Percentiles rank a stretch among this genome's conserved stretches.
phyloP scores from a whole-genome alignment of 1,140 invertebrate genomes.

The Idris sp. region DNA sequence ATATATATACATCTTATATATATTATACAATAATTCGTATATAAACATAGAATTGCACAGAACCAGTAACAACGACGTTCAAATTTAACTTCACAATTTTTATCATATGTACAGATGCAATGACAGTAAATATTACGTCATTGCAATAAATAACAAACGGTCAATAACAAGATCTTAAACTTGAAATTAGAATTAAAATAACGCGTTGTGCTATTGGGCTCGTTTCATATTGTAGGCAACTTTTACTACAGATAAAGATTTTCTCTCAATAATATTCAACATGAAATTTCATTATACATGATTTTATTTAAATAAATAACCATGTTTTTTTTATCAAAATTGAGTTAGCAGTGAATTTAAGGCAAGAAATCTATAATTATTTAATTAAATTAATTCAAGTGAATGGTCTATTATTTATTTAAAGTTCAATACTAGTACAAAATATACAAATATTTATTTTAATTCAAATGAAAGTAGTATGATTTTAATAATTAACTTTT shows the following conservation, averaged over 20 bases:
- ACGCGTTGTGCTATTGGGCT: conserved; percentile 52
- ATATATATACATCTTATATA: neutral
- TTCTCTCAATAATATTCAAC: conserved; percentile 8
- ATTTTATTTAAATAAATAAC: too few relatives aligned
- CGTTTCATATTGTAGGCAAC: conserved; percentile 43
- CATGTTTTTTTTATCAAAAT: too few relatives aligned
- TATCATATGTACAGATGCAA: conserved; percentile 30
- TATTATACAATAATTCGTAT: conserved; percentile 9
- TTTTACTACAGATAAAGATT: conserved; percentile 23
- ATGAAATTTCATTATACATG: conserved; percentile 24
- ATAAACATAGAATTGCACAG: conserved; percentile 13
- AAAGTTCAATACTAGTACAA: too few relatives aligned
- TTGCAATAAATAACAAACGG: conserved; percentile 46
- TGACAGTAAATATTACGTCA: neutral
- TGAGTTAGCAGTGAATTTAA: conserved; percentile 4
- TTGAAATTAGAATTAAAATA: conserved; percentile 34
- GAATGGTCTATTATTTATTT: too few relatives aligned
- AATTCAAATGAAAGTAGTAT: too few relatives aligned
- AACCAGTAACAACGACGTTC: conserved; percentile 17
- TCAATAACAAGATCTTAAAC: conserved; percentile 43
- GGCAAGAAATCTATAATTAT: neutral
- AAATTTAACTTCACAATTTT: conserved; percentile 9
- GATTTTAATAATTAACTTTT: too few relatives aligned
- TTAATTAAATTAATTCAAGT: too few relatives aligned
- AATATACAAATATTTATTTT: too few relatives aligned